Evolutionary conservation across 2,888 invertebrate genomes (phyloP), one percentile per base, ranked within the genome.

Genomic region (Cordilura impudica): DNA sequence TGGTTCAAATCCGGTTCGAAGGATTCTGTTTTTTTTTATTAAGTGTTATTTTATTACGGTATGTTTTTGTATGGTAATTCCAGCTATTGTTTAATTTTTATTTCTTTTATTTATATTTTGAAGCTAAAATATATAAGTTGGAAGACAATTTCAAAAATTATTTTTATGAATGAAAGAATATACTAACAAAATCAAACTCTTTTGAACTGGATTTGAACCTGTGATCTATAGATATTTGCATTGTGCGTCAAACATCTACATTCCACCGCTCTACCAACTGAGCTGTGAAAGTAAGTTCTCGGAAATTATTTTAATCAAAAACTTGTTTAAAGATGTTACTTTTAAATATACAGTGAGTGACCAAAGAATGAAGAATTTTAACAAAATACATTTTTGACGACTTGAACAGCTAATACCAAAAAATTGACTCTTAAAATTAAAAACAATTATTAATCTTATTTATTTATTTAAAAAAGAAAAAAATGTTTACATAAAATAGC

Each of bases 1-100:
- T 92, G 92, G 92, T 92, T 92, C 92, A 92, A 92, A 92, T 92
- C 92, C 92, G 92, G 92, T 91, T 92, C 92, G 92, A 92, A 73
- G 81, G 77, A 72, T 8, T 39, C 12, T 26, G 21, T 73, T 73
- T 70, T 73, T 69, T 66, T 67, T 75, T 58, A 66, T 67, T 74
- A 69, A 45, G n/a, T 45, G 39, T 12, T 47, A 53, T 58, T 49
- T 19, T 31, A 26, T 56, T 2, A 2, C 12, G 19, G 23, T 3
- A 2, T 51, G 18, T 14, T 14, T 26, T 26, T 26, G 23, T 51
- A 51, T 7, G 47, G 26, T 26, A 3, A 4, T 3, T 26, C 26
- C 26, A 6, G 3, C 26, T 26, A 6, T 26, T 6, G 26, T 7
- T 31, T 31, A 8, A 31, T 2, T 10, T 58, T 58, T 21, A n/a